Percentiles rank a stretch among this genome's conserved stretches.
phyloP scores from a whole-genome alignment of 2,888 invertebrate genomes.

The Esperia sulphurella region DNA sequence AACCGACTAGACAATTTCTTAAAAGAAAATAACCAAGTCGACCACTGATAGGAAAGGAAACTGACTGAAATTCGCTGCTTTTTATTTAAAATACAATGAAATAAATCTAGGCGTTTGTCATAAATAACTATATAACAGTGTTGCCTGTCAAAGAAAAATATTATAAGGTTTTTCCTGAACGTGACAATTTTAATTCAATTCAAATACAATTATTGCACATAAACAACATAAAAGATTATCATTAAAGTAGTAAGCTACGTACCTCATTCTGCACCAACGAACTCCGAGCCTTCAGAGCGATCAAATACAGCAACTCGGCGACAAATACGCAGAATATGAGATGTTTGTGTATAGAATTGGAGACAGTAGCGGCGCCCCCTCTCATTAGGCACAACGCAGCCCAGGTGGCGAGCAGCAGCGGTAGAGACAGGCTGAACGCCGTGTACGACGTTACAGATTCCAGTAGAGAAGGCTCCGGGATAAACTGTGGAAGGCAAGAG shows the following conservation, averaged over 20 bases:
- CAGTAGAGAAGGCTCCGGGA: slow-evolving; percentile 91
- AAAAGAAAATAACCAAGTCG: too few species aligned
- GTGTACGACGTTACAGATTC: slow-evolving; percentile 94
- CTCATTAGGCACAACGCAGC: slow-evolving; percentile 89
- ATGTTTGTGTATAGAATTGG: slow-evolving; percentile 96
- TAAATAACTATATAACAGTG: too few species aligned
- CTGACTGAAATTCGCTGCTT: too few species aligned
- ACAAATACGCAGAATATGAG: slow-evolving; percentile 93
- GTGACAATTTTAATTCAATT: too few species aligned
- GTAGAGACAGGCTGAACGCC: slow-evolving; percentile 90
- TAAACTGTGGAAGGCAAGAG: slow-evolving; percentile 71
- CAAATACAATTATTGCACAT: too few species aligned
- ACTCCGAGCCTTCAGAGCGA: slow-evolving; percentile 90
- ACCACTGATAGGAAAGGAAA: too few species aligned
- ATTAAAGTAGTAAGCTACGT: not conserved
- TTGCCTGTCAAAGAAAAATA: too few species aligned
- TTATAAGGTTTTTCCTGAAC: too few species aligned
- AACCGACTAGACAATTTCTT: too few species aligned
- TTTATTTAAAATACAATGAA: too few species aligned
- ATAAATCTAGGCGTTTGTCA: too few species aligned
- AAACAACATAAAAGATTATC: too few species aligned
- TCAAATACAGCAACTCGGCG: slow-evolving; percentile 90
- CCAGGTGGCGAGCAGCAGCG: slow-evolving; percentile 88
- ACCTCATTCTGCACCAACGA: slow-evolving; percentile 91
- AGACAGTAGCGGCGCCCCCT: slow-evolving; percentile 91